Conservation (phyloP, 2,797 vertebrate species). For the Leptoclinus maculatus region DNA sequence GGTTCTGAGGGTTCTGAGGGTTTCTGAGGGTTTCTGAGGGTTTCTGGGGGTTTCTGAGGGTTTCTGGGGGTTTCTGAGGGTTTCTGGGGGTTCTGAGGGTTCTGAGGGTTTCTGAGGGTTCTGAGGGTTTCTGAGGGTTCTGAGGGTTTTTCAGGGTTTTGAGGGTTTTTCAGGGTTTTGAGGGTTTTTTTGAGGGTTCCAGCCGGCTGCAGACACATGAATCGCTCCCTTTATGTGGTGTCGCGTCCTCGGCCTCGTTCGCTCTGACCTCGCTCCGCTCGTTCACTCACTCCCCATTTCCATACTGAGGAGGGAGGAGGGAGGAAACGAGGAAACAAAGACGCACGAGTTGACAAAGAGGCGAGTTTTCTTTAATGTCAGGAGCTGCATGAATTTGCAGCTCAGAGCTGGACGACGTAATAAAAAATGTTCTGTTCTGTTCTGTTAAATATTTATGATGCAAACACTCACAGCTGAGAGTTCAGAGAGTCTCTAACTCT, state of each 20-base stretch:
- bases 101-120: too few species aligned
- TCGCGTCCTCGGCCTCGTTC: conserved; percentile 30
- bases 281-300: conserved; percentile 40
- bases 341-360: conserved; percentile 66
- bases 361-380: conserved; percentile 73
- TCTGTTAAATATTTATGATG: background rate
- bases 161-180: background rate
- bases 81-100: background rate
- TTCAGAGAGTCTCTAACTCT: background rate
- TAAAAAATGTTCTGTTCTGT: conserved; percentile 29
- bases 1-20: too few species aligned
- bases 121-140: too few species aligned
- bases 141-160: too few species aligned
- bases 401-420: background rate
- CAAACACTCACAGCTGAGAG: background rate
- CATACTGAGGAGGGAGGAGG: conserved; percentile 17
- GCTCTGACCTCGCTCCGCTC: conserved; percentile 54
- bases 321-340: conserved; percentile 13
- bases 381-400: conserved; percentile 65
- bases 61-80: too few species aligned
- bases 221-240: conserved; percentile 53
- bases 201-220: conserved; percentile 48
- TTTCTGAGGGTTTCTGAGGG: too few species aligned
- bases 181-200: background rate
- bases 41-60: too few species aligned